Evolutionary conservation across 1,140 invertebrate species (phyloP).

Genomic region (Batillaria attramentaria): DNA sequence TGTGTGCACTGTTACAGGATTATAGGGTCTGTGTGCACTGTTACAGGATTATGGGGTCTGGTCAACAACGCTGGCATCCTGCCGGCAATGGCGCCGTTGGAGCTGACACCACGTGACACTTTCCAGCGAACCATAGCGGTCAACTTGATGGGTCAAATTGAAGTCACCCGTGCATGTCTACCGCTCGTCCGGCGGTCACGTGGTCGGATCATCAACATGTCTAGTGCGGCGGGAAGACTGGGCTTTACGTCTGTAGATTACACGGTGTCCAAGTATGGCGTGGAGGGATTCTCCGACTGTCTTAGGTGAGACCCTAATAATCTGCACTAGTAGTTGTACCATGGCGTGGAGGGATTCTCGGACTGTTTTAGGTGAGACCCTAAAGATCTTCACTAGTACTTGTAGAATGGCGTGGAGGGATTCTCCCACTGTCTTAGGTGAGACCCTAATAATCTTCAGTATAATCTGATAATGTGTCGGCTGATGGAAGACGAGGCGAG

Average conservation of each 20-base stretch:
- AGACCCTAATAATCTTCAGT: too few relatives aligned
- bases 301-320: too few relatives aligned
- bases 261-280: constrained; percentile 23
- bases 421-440: constrained; percentile 25
- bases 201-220: constrained; percentile 23
- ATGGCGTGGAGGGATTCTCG: too few relatives aligned
- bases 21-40: constrained; percentile 63
- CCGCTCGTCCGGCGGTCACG: constrained; percentile 72
- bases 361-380: too few relatives aligned
- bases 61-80: constrained; percentile 79
- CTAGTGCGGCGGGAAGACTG: constrained; percentile 7
- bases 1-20: not conserved
- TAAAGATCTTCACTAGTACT: too few relatives aligned
- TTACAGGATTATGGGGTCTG: constrained; percentile 61
- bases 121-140: constrained; percentile 77
- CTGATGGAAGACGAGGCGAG: too few relatives aligned
- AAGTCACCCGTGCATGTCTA: constrained; percentile 81
- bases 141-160: constrained; percentile 87
- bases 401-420: constrained; percentile 10
- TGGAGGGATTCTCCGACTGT: constrained; percentile 22
- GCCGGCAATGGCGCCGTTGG: constrained; percentile 89
- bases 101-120: constrained; percentile 82
- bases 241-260: not conserved
- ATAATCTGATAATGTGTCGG: too few relatives aligned
- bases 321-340: too few relatives aligned